Evolutionary conservation across 35 echinoderm and acorn worm species (phyloP), one percentile per base, ranked within the genome.

Genomic region (Lytechinus variegatus): DNA sequence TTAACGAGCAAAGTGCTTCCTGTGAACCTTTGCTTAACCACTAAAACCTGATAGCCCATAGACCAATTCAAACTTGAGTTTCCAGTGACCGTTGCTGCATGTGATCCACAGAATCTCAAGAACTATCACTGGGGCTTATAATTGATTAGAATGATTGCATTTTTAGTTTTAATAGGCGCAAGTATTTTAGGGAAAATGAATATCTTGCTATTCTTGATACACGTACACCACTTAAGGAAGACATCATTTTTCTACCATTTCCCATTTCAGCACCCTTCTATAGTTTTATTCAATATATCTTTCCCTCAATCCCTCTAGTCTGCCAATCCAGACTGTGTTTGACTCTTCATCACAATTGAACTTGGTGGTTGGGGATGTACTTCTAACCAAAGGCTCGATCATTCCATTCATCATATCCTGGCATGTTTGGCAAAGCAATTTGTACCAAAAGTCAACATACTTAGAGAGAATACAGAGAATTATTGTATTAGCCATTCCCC

Each of bases 401-500:
- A 79, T 16, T 8, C 21, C 66, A 79, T 79, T 79, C 66, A 79
- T 79, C 66, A 79, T 79, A 79, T 7, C 66, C 66, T 19, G 66
- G 4, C 66, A 58, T 79, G 66, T 24, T 79, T 79, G 66, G 66
- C 66, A n/a, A 79, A n/a, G 66, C 66, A 79, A 79, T 79, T 79
- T 79, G 66, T 79, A 79, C 66, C 66, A 79, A 79, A 79, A 79
- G 66, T 79, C 66, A 79, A 79, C 66, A 79, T 79, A 79, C 66
- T 79, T 79, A 24, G 0, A 24, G 66, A 79, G 12, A 79, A 79
- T 79, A 79, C 19, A 79, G 66, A 79, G 66, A 7, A 19, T 79
- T 79, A 79, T 79, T 79, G 66, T 79, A 79, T 79, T 79, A 71
- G 6, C 66, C 66, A 4, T 79, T 79, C 6, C 16, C 6, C 66